Evolutionary conservation across 2,113 vertebrate genomes (phyloP).

Genomic region (Nipponia nippon): DNA sequence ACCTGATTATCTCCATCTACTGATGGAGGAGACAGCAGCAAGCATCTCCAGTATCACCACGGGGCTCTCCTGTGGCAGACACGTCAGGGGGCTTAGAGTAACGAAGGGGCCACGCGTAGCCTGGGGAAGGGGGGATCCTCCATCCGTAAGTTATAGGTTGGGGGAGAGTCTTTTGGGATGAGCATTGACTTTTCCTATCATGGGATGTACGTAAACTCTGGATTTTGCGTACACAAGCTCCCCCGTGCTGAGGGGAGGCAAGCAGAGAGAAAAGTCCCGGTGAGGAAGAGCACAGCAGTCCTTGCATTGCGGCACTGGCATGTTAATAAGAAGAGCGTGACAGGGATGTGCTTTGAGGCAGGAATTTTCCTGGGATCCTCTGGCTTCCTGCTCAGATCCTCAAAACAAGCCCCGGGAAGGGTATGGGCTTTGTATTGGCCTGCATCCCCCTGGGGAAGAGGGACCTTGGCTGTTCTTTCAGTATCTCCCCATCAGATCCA

Average conservation of each 20-base stretch:
- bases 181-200: rapidly evolving
- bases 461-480: neutral
- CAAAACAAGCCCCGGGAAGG: neutral
- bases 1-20: neutral
- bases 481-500: neutral
- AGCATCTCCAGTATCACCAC: too few relatives aligned
- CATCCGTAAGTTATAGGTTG: neutral
- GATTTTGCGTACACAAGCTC: rapidly evolving
- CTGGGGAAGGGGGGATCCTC: neutral
- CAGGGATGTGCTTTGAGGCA: neutral
- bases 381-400: neutral
- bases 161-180: neutral
- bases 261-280: neutral
- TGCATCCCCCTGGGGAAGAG: neutral
- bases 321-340: neutral
- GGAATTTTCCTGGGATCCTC: neutral
- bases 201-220: neutral
- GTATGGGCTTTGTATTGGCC: neutral
- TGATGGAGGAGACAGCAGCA: neutral
- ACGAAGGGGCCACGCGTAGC: rapidly evolving
- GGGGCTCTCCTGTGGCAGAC: neutral
- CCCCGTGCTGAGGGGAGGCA: neutral
- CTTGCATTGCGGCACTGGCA: neutral
- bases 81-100: neutral
- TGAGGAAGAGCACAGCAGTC: neutral